Percentiles rank a stretch among this genome's conserved stretches.
Conservation (phyloP, 1,140 invertebrate genomes). For the Cydia strobilella region DNA sequence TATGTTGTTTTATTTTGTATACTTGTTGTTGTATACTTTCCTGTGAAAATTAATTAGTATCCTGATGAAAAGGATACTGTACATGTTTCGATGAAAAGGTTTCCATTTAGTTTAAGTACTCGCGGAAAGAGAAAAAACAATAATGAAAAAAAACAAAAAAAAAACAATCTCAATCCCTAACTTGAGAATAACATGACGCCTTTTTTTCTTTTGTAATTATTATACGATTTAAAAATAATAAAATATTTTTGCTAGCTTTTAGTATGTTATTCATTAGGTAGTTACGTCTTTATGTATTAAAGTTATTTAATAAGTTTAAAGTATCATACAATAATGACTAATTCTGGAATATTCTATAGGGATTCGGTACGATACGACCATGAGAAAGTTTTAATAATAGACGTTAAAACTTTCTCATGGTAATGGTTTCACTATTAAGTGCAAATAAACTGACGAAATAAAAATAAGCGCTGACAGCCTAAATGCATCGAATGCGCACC, state of each 20-base stretch:
- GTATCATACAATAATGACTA: too few relatives aligned
- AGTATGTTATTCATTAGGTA: too few relatives aligned
- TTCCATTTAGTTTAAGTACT: background rate
- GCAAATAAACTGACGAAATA: background rate
- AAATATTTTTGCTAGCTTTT: too few relatives aligned
- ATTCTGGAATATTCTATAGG: too few relatives aligned
- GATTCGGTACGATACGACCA: too few relatives aligned
- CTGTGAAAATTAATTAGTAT: constrained; percentile 16
- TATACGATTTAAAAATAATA: background rate
- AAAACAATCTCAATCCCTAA: background rate
- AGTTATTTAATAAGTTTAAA: too few relatives aligned
- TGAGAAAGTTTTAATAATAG: too few relatives aligned
- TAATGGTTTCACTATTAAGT: too few relatives aligned
- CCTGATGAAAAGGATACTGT: background rate
- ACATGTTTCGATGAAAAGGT: background rate
- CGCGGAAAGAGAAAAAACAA: background rate
- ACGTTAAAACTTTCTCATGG: too few relatives aligned
- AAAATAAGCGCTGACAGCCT: constrained; percentile 10
- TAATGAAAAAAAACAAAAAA: too few relatives aligned
- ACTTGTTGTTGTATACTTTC: constrained; percentile 24
- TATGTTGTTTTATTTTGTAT: constrained; percentile 23
- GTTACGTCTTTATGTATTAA: too few relatives aligned
- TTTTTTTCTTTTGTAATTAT: background rate
- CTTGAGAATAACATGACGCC: background rate
- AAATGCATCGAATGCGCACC: constrained; percentile 6